Conservation (phyloP, 2,113 vertebrate genomes). For the Paramisgurnus dabryanus region DNA sequence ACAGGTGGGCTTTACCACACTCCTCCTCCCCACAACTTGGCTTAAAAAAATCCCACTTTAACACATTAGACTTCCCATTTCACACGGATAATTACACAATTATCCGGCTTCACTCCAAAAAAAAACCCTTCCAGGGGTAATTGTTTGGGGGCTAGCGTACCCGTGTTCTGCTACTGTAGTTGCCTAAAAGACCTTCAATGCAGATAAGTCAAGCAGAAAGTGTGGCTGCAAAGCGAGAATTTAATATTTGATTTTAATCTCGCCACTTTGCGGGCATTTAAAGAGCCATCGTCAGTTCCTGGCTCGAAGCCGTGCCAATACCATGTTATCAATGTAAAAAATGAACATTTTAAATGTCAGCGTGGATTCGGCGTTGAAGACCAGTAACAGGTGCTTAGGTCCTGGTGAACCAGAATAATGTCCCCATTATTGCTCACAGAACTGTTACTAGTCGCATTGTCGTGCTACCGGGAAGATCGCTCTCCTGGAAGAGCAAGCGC, state of each 20-base stretch:
- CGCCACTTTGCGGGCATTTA: conserved; percentile 96
- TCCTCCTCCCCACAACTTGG: conserved; percentile 65
- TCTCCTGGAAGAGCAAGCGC: conserved; percentile 72
- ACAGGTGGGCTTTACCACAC: conserved; percentile 60
- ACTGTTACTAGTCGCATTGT: conserved; percentile 85
- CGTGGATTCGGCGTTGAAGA: conserved; percentile 87
- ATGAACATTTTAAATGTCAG: conserved; percentile 97
- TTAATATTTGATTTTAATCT: conserved; percentile 95
- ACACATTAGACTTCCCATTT: conserved; percentile 92
- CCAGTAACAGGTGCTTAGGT: conserved; percentile 90
- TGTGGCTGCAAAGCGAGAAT: conserved; percentile 11
- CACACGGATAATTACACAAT: conserved; percentile 95
- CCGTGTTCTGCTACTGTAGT: conserved; percentile 79
- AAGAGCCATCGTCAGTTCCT: conserved; percentile 94
- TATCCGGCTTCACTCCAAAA: conserved; percentile 86
- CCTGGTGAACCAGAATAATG: conserved; percentile 84
- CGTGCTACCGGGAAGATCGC: conserved; percentile 74
- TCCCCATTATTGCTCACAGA: conserved; percentile 87
- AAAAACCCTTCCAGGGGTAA: conserved; percentile 89
- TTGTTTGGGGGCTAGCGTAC: conserved; percentile 84
- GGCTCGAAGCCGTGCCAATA: conserved; percentile 86
- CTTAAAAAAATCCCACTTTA: conserved; percentile 88
- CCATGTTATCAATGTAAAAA: conserved; percentile 97
- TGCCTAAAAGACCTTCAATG: conserved; percentile 83
- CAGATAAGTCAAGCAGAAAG: conserved; percentile 77